Percentiles rank a stretch among this genome's conserved stretches.
phyloP scores from a whole-genome alignment of 2,113 vertebrate species.

The Orthonyx spaldingii region DNA sequence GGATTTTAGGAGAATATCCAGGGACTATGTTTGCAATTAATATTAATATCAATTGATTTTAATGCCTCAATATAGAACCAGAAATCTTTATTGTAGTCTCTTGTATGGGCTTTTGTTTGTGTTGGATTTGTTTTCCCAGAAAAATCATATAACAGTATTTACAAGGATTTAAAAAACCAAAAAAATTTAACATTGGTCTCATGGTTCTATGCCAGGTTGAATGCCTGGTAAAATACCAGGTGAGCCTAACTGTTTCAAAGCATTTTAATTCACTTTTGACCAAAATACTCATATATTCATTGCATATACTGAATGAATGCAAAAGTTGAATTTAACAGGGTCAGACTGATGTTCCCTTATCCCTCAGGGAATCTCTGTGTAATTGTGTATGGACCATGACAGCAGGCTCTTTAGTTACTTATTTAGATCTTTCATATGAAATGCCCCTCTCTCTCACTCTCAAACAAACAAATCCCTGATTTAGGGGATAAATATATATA shows the following conservation, averaged over 20 bases:
- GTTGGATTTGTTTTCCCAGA: background rate
- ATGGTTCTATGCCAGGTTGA: background rate
- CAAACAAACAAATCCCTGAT: background rate
- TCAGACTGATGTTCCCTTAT: background rate
- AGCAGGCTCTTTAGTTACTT: background rate
- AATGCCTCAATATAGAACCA: background rate
- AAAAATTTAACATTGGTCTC: background rate
- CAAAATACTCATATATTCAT: background rate
- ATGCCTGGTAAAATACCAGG: background rate
- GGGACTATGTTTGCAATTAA: background rate
- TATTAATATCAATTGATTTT: background rate
- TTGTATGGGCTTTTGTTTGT: background rate
- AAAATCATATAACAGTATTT: background rate
- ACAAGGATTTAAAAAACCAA: background rate
- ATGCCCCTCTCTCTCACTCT: background rate
- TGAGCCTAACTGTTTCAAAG: background rate
- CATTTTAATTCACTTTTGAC: background rate
- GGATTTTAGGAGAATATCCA: background rate
- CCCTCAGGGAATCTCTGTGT: background rate
- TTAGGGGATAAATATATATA: background rate
- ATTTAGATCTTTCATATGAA: background rate
- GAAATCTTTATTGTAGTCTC: background rate
- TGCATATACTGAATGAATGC: background rate
- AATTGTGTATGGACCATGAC: background rate
- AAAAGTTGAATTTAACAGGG: background rate